These are phyloP conservation scores for Rotaria socialis DNA, from an alignment of 2,888 invertebrate species.

Conservation along the genomic window DNA sequence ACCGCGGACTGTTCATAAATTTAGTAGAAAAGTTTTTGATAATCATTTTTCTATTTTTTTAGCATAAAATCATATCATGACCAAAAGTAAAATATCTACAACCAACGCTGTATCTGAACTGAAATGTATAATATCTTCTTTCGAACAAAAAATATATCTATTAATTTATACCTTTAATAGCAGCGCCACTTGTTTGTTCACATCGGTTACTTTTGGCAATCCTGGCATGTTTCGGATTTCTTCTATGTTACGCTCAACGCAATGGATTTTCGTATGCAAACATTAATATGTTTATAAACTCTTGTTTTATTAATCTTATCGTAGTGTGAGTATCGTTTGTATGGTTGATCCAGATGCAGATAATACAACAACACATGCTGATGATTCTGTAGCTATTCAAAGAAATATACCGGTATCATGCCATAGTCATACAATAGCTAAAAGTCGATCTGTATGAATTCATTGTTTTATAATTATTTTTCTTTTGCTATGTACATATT, in stretches of 20 bases:
- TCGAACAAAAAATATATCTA: neutral
- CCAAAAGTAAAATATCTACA: neutral
- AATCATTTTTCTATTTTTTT: too few relatives aligned
- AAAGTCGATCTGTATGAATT: neutral
- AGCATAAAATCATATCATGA: too few relatives aligned
- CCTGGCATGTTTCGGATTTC: neutral
- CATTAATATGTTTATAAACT: neutral
- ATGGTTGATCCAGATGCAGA: slow-evolving; percentile 24
- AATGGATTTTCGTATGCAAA: neutral
- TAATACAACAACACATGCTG: neutral
- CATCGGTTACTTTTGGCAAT: neutral
- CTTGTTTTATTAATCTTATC: too few relatives aligned
- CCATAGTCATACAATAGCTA: neutral
- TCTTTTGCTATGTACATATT: neutral
- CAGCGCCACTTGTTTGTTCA: neutral
- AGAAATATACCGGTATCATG: neutral
- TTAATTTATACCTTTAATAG: neutral
- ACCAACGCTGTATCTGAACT: neutral
- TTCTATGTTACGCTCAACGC: slow-evolving; percentile 22
- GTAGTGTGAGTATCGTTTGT: neutral
- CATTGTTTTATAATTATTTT: neutral
- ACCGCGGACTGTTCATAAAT: too few relatives aligned
- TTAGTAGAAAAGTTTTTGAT: too few relatives aligned
- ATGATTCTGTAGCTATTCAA: too few relatives aligned
- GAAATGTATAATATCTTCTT: neutral